A percentile compares a stretch with the other conserved stretches of the same genome.
phyloP scores from a whole-genome alignment of 2,888 invertebrate genomes.

The Trissoscelio sp. region DNA sequence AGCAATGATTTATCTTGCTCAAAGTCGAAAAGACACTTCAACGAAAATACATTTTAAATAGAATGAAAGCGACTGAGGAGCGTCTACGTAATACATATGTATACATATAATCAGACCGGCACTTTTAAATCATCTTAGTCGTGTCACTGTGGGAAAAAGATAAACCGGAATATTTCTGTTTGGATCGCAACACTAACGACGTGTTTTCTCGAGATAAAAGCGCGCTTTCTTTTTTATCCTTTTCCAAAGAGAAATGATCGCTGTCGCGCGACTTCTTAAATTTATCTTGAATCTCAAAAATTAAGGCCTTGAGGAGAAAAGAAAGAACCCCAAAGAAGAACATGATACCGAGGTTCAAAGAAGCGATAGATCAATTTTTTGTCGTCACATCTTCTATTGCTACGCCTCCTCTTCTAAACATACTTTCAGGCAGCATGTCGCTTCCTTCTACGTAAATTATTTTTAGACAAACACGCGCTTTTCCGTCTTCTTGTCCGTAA shows the following conservation, averaged over 20 bases:
- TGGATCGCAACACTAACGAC: slow-evolving; percentile 42
- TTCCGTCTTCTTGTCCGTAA: slow-evolving; percentile 32
- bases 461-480: slow-evolving; percentile 56
- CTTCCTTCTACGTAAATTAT: slow-evolving; percentile 70
- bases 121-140: slow-evolving; percentile 49
- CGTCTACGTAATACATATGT: slow-evolving; percentile 14
- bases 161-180: slow-evolving; percentile 46
- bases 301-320: slow-evolving; percentile 39
- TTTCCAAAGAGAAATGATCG: slow-evolving; percentile 60
- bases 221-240: slow-evolving; percentile 44
- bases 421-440: slow-evolving; percentile 25
- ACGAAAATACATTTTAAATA: slow-evolving; percentile 40
- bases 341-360: slow-evolving; percentile 55
- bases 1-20: slow-evolving; percentile 32
- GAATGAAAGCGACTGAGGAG: slow-evolving; percentile 30
- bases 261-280: slow-evolving; percentile 54
- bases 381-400: slow-evolving; percentile 56
- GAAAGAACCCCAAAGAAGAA: slow-evolving; percentile 24
- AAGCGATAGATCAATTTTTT: slow-evolving; percentile 69
- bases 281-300: slow-evolving; percentile 52
- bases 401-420: slow-evolving; percentile 22
- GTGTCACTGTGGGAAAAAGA: slow-evolving; percentile 51
- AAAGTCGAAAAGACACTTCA: slow-evolving; percentile 14
- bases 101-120: slow-evolving; percentile 37
- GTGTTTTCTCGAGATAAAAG: slow-evolving; percentile 58